Percentiles rank a stretch among this genome's conserved stretches.
Conservation (phyloP, 2,113 vertebrate species). For the Brachyhypopomus occidentalis region DNA sequence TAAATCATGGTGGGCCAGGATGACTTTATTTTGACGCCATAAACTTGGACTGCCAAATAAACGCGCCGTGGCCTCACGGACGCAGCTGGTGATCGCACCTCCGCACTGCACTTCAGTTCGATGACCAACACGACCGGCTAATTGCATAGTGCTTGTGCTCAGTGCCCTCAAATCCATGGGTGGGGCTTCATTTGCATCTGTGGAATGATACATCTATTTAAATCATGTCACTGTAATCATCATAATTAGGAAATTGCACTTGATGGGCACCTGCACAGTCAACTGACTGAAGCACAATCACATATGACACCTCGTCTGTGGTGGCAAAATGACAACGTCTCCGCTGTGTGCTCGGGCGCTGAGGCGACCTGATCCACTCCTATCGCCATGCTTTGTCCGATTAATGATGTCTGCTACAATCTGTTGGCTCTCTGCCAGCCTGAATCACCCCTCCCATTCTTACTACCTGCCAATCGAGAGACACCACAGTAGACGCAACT, state of each 20-base stretch:
- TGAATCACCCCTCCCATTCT: background rate
- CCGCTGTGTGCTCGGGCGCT: background rate
- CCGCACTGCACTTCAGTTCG: background rate
- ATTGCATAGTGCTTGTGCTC: background rate
- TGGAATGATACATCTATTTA: background rate
- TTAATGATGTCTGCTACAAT: slow-evolving; percentile 6
- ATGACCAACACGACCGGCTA: background rate
- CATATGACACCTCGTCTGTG: background rate
- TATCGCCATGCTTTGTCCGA: background rate
- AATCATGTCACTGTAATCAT: slow-evolving; percentile 19
- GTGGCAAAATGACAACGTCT: background rate
- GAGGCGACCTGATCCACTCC: background rate
- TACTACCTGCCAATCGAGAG: background rate
- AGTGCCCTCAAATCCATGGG: background rate
- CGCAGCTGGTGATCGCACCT: background rate
- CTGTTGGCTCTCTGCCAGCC: background rate
- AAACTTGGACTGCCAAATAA: no score
- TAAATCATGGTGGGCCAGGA: no score
- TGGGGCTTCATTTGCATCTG: background rate
- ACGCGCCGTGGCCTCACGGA: background rate
- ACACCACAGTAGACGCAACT: background rate
- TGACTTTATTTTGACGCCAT: no score
- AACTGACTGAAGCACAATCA: background rate
- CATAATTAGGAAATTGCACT: slow-evolving; percentile 6
- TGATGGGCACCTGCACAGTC: slow-evolving; percentile 5